Percentiles rank a stretch among this genome's conserved stretches.
Conservation (phyloP, 2,113 vertebrate species). For the Myodes glareolus region DNA sequence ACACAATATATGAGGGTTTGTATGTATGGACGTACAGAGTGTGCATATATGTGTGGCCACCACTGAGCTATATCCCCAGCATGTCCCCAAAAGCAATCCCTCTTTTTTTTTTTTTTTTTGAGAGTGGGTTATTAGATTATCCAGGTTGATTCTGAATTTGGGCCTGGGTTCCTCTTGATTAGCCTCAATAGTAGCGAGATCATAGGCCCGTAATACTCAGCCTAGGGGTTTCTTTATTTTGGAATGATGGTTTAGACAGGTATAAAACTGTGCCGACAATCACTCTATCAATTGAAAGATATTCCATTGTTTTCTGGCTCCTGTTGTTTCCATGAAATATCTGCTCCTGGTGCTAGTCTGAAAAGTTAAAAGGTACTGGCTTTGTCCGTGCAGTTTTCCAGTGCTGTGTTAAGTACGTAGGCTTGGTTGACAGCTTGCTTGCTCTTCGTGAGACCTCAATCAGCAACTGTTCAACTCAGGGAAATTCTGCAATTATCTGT, state of each 20-base stretch:
- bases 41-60: background rate
- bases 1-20: background rate
- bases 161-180: background rate
- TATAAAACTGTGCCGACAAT: background rate
- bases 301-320: background rate
- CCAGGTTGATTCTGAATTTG: background rate
- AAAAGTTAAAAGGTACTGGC: background rate
- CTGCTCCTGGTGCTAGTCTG: constrained; percentile 18
- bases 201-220: background rate
- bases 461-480: constrained; percentile 10
- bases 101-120: background rate
- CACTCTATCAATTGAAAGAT: constrained; percentile 10
- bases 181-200: background rate
- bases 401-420: background rate
- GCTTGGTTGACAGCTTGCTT: background rate
- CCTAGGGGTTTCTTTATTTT: background rate
- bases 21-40: background rate
- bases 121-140: background rate
- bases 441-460: background rate
- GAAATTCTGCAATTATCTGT: constrained; percentile 31
- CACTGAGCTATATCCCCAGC: background rate
- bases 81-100: background rate
- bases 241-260: background rate
- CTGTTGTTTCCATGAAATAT: background rate
- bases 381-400: background rate